Percentiles rank a stretch among this genome's conserved stretches.
Evolutionary conservation across 2,888 invertebrate species (phyloP).

Genomic region (Caenorhabditis auriculariae): DNA sequence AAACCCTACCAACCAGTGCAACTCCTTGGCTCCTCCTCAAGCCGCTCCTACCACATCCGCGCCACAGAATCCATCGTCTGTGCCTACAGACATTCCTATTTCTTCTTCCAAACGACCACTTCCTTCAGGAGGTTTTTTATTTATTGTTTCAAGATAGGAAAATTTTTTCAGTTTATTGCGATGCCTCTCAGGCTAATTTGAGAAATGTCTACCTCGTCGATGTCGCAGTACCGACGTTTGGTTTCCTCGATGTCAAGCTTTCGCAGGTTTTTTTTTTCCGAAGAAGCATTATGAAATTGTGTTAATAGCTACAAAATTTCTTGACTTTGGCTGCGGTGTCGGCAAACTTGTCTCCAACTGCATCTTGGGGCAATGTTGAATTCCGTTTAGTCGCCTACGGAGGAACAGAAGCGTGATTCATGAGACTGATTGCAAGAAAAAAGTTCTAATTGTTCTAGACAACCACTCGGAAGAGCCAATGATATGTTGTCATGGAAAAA

Average conservation of each 20-base stretch:
- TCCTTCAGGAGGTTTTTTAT: too few species aligned
- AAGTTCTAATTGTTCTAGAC: conserved; percentile 2
- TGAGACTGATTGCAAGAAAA: too few species aligned
- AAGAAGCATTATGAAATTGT: neutral
- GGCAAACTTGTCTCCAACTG: conserved; percentile 5
- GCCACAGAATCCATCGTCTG: too few species aligned
- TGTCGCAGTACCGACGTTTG: conserved; percentile 23
- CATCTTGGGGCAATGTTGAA: conserved; percentile 13
- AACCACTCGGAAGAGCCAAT: conserved; percentile 14
- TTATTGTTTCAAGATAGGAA: too few species aligned
- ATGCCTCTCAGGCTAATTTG: conserved; percentile 3
- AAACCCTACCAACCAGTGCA: too few species aligned
- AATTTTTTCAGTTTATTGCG: too few species aligned
- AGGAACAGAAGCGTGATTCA: conserved; percentile 21
- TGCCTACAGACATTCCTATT: too few species aligned
- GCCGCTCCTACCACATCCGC: too few species aligned
- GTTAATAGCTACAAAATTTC: conserved; percentile 4
- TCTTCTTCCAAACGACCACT: too few species aligned
- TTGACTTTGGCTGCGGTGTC: conserved; percentile 3
- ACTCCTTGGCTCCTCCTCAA: too few species aligned
- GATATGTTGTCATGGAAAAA: conserved; percentile 7
- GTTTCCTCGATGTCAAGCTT: conserved; percentile 17
- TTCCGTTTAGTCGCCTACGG: conserved; percentile 22
- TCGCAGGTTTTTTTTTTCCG: neutral
- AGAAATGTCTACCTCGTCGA: conserved; percentile 20